phyloP scores from a whole-genome alignment of 2,113 vertebrate species.

The Lates calcarifer region DNA sequence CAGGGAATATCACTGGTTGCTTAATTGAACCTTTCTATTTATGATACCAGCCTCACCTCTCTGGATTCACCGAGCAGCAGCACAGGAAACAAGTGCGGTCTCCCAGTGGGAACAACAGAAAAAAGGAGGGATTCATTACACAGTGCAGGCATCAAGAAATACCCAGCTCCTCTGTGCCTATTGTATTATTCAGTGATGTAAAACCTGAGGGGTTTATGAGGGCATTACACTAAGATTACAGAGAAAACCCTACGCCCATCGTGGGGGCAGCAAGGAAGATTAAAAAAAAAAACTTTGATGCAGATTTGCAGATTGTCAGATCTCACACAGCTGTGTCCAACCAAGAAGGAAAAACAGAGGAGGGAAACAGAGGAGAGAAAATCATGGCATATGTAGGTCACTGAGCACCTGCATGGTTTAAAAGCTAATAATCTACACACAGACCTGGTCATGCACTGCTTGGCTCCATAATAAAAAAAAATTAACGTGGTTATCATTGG shows the following conservation, averaged over 20 bases:
- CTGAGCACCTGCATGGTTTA: constrained; percentile 69
- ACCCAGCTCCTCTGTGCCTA: constrained; percentile 54
- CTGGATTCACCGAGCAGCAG: constrained; percentile 45
- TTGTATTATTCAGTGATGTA: constrained; percentile 77
- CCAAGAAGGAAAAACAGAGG: constrained; percentile 40
- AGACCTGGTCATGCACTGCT: not conserved
- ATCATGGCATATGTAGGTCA: constrained; percentile 70
- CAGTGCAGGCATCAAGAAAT: constrained; percentile 51
- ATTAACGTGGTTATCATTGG: not conserved
- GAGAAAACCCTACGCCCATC: constrained; percentile 63
- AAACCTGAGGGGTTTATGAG: constrained; percentile 72
- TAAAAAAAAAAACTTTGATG: constrained; percentile 70
- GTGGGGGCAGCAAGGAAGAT: constrained; percentile 70
- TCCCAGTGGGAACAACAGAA: constrained; percentile 57
- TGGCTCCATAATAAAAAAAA: not conserved
- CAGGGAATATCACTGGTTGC: constrained; percentile 67
- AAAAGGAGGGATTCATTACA: constrained; percentile 64
- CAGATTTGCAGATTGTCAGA: constrained; percentile 74
- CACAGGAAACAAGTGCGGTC: constrained; percentile 45
- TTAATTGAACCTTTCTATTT: constrained; percentile 82
- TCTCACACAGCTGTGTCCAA: constrained; percentile 73
- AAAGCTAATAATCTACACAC: constrained; percentile 59
- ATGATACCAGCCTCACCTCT: constrained; percentile 67
- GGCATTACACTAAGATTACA: constrained; percentile 83
- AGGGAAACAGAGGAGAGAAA: constrained; percentile 11